A percentile compares a stretch with the other conserved stretches of the same genome.
Conservation (phyloP, 2,888 invertebrate species). For the Steinernema carpocapsae region DNA sequence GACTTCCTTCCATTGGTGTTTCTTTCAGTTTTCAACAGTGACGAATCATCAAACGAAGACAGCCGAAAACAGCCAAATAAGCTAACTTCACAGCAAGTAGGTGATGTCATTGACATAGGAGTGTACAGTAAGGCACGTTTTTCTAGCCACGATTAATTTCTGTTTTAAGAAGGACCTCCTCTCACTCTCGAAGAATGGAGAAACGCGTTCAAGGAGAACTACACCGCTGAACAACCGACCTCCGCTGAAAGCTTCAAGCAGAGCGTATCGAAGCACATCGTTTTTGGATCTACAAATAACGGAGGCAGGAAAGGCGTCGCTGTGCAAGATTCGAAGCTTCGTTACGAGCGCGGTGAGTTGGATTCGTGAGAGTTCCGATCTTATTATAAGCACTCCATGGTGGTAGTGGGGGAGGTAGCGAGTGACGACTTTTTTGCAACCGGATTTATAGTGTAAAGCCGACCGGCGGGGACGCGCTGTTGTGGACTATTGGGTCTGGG, state of each 20-base stretch:
- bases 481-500: constrained; percentile 15
- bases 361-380: neutral
- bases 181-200: neutral
- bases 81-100: neutral
- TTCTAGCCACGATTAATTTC: neutral
- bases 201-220: constrained; percentile 1
- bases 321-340: no score
- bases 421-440: neutral
- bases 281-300: no score
- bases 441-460: constrained; percentile 22
- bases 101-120: constrained; percentile 1
- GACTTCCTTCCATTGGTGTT: neutral
- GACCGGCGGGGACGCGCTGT: neutral
- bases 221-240: neutral
- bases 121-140: neutral
- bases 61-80: neutral
- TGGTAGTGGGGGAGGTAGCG: neutral
- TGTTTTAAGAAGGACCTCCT: constrained; percentile 9
- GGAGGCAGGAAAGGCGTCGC: no score
- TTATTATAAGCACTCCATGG: neutral
- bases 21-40: no score
- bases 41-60: no score
- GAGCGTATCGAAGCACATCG: neutral
- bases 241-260: neutral
- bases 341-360: neutral